Evolutionary conservation across 2,797 vertebrate genomes (phyloP).

Genomic region (Lateolabrax maculatus): DNA sequence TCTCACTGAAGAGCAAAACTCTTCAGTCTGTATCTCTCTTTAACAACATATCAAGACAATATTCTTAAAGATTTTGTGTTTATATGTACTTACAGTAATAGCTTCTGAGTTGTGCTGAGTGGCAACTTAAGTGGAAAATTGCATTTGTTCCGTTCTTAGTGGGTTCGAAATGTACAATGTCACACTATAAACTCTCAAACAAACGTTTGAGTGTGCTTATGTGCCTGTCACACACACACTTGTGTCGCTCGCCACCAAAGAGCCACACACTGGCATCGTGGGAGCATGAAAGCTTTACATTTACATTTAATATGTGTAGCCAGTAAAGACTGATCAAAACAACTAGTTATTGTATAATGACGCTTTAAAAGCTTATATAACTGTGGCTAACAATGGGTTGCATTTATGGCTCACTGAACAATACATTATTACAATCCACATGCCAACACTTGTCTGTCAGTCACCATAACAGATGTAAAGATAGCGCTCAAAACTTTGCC

Average conservation of each 20-base stretch:
- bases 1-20: not conserved
- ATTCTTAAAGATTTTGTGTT: not conserved
- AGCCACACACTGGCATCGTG: too few relatives aligned
- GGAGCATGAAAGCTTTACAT: not conserved
- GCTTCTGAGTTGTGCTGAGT: not conserved
- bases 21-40: not conserved
- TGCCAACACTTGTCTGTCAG: not conserved
- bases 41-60: not conserved
- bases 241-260: not conserved
- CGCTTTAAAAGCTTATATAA: constrained; percentile 7
- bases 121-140: not conserved
- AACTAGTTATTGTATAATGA: not conserved
- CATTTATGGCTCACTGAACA: not conserved
- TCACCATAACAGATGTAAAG: not conserved
- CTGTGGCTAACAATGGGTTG: not conserved
- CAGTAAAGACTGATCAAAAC: not conserved
- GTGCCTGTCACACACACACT: constrained; percentile 11
- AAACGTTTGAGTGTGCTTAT: not conserved
- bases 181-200: not conserved
- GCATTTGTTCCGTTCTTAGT: not conserved
- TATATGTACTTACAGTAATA: not conserved
- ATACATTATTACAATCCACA: not conserved
- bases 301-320: not conserved
- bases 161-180: not conserved
- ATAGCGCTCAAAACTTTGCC: not conserved